These are phyloP conservation scores for Geotrypetes seraphini DNA, from an alignment of 2,797 vertebrate species.

Conservation along the genomic window DNA sequence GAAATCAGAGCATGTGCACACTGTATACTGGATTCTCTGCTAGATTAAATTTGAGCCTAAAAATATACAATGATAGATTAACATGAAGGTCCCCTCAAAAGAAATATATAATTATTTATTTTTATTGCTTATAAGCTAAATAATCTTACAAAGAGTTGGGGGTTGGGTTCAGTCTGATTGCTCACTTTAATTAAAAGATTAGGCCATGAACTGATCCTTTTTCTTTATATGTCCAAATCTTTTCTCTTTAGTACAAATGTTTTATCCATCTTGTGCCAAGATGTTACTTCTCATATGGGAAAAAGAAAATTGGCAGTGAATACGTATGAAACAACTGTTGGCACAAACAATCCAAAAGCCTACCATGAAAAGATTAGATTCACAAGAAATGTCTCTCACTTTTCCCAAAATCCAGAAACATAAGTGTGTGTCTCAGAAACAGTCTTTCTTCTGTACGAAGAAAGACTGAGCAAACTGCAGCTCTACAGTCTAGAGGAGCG, in stretches of 20 bases:
- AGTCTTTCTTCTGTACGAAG: too few relatives aligned
- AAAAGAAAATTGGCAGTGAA: slow-evolving; percentile 37
- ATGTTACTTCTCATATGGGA: slow-evolving; percentile 32
- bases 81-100: too few relatives aligned
- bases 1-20: too few relatives aligned
- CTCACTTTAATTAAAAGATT: slow-evolving; percentile 25
- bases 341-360: slow-evolving; percentile 17
- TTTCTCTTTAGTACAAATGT: slow-evolving; percentile 5
- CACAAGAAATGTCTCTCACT: slow-evolving; percentile 29
- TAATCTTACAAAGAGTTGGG: too few relatives aligned
- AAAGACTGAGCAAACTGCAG: too few relatives aligned
- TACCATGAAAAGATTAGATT: slow-evolving; percentile 40
- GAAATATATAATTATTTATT: not conserved
- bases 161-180: too few relatives aligned
- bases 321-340: slow-evolving; percentile 38
- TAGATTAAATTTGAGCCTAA: too few relatives aligned
- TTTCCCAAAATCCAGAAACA: slow-evolving; percentile 30
- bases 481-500: too few relatives aligned
- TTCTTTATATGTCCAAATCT: slow-evolving; percentile 6
- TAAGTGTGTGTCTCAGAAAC: too few relatives aligned
- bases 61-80: too few relatives aligned
- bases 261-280: slow-evolving; percentile 35
- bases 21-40: too few relatives aligned
- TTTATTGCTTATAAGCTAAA: not conserved
- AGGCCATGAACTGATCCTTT: slow-evolving; percentile 11